Conservation (phyloP, 2,888 invertebrate genomes). For the Drosophila koepferae region DNA sequence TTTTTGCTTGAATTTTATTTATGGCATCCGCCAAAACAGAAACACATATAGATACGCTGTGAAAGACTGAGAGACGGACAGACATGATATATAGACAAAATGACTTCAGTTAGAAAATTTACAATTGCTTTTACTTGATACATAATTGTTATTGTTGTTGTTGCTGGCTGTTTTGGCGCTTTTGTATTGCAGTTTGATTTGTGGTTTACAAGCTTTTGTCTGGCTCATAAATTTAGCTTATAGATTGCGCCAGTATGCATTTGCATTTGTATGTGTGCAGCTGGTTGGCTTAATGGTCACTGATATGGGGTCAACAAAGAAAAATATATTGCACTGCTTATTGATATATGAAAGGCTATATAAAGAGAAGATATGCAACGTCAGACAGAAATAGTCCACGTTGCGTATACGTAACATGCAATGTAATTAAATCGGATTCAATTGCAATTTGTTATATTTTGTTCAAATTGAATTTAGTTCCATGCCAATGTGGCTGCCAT, state of each 20-base stretch:
- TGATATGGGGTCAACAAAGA: conserved; percentile 32
- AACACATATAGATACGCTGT: conserved; percentile 21
- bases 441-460: conserved; percentile 24
- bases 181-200: conserved; percentile 78
- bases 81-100: conserved; percentile 76
- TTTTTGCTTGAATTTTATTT: conserved; percentile 77
- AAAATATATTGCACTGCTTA: conserved; percentile 17
- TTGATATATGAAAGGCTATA: conserved; percentile 8
- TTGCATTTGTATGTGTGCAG: conserved; percentile 10
- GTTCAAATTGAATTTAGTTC: conserved; percentile 41
- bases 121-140: conserved; percentile 79
- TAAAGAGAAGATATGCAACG: no score
- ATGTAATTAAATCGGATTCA: conserved; percentile 36
- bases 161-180: conserved; percentile 54
- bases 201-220: conserved; percentile 72
- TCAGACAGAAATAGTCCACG: no score
- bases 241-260: conserved; percentile 5
- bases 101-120: conserved; percentile 79
- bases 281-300: conserved; percentile 41
- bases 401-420: conserved; percentile 45
- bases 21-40: conserved; percentile 73
- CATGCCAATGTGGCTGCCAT: background rate
- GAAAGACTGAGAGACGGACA: conserved; percentile 25
- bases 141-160: conserved; percentile 64
- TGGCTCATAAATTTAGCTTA: conserved; percentile 75